Percentiles rank a stretch among this genome's conserved stretches.
These are phyloP conservation scores for Hipparchia sbordonii DNA, from an alignment of 2,888 invertebrate genomes.

Conservation along the genomic window DNA sequence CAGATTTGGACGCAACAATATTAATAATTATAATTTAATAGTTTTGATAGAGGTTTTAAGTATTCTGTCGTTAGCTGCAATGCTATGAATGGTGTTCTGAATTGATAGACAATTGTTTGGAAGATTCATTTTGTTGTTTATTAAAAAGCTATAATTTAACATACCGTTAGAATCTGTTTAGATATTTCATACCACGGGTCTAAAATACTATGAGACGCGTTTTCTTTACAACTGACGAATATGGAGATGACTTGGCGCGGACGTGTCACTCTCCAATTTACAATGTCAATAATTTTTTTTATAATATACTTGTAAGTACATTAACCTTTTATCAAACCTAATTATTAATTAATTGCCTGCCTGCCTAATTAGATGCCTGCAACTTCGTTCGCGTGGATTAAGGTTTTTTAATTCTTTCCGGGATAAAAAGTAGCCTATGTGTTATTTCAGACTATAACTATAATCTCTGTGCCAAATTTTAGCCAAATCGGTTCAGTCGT, in stretches of 20 bases:
- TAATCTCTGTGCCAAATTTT: too few species aligned
- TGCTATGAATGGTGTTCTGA: not conserved
- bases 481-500: too few species aligned
- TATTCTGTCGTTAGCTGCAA: slow-evolving; percentile 6
- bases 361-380: too few species aligned
- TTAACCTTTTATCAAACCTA: too few species aligned
- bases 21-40: slow-evolving; percentile 21
- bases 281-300: too few species aligned
- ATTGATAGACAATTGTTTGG: slow-evolving; percentile 2
- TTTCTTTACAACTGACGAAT: not conserved
- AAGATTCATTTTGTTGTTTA: not conserved
- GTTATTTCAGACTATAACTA: too few species aligned
- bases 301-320: too few species aligned
- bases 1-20: slow-evolving; percentile 32
- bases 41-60: slow-evolving; percentile 8
- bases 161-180: not conserved
- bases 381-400: too few species aligned
- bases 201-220: not conserved
- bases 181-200: not conserved
- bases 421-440: too few species aligned
- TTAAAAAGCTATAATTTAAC: slow-evolving; percentile 5
- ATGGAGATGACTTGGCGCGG: not conserved
- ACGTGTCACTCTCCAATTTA: too few species aligned
- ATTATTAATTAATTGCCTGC: too few species aligned
- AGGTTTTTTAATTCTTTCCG: too few species aligned